Conservation (phyloP, 1,140 invertebrate species). For the Halictus rubicundus region DNA sequence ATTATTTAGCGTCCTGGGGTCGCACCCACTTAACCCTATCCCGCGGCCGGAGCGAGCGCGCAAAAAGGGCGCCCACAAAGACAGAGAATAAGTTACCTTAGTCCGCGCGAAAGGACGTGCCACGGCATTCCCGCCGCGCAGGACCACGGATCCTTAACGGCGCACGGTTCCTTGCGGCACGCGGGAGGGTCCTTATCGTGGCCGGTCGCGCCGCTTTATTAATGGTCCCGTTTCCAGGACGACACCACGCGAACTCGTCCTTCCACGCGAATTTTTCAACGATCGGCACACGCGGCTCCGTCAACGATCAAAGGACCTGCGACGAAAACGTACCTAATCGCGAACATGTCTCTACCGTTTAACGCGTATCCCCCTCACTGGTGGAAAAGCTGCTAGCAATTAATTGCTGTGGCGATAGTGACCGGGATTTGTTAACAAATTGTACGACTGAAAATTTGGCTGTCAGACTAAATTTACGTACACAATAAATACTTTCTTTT, state of each 20-base stretch:
- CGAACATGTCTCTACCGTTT: no score
- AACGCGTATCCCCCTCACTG: no score
- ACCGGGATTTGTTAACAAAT: no score
- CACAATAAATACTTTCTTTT: no score
- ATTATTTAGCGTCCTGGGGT: slow-evolving; percentile 78
- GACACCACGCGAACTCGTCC: slow-evolving; percentile 34
- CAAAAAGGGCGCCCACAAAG: slow-evolving; percentile 74
- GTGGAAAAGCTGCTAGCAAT: no score
- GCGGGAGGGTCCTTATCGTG: slow-evolving; percentile 68
- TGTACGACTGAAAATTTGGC: no score
- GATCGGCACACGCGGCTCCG: not conserved
- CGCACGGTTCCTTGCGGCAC: slow-evolving; percentile 38
- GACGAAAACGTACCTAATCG: no score
- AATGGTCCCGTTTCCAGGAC: slow-evolving; percentile 60
- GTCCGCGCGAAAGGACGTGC: slow-evolving; percentile 73
- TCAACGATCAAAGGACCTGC: no score
- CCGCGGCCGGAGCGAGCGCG: slow-evolving; percentile 66
- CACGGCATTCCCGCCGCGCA: slow-evolving; percentile 68
- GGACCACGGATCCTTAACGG: slow-evolving; percentile 54
- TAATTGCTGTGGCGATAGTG: no score
- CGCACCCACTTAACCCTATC: slow-evolving; percentile 78
- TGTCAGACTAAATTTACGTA: no score
- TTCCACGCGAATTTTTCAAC: slow-evolving; percentile 12
- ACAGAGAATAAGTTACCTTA: slow-evolving; percentile 78
- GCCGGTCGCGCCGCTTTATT: slow-evolving; percentile 60